phyloP scores from a whole-genome alignment of 1,140 invertebrate genomes.

The Oryzaephilus surinamensis region DNA sequence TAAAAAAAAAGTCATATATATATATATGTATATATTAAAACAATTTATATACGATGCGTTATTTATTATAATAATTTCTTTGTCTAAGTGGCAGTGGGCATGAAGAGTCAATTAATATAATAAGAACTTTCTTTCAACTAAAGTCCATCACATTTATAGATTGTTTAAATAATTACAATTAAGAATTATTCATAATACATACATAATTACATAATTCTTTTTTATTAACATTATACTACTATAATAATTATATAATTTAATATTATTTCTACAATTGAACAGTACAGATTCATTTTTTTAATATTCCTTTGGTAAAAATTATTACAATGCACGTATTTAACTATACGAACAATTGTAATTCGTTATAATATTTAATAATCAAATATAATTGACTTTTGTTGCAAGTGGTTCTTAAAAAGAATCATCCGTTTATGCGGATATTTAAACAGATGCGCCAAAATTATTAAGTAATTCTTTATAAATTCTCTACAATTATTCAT shows the following conservation, averaged over 20 bases:
- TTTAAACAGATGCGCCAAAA: no score
- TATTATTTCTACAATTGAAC: no score
- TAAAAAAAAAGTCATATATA: no score
- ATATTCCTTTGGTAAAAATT: background rate
- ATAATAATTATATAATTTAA: no score
- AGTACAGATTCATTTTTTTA: no score
- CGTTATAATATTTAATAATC: conserved; percentile 1
- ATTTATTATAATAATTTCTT: background rate
- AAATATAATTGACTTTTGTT: conserved; percentile 8
- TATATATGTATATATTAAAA: no score
- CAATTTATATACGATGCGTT: background rate
- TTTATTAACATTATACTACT: no score
- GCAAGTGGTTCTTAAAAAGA: no score
- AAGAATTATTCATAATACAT: no score
- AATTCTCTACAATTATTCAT: conserved; percentile 31
- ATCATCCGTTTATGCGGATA: no score
- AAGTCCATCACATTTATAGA: conserved; percentile 3
- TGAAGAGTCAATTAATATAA: background rate
- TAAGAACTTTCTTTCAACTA: conserved; percentile 5
- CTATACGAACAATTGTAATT: background rate
- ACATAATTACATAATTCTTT: no score
- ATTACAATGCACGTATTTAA: background rate
- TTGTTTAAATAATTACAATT: conserved; percentile 6
- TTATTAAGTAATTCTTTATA: no score
- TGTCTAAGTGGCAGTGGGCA: conserved; percentile 11